phyloP scores from a whole-genome alignment of 2,797 vertebrate species.

The Phrynocephalus forsythii region DNA sequence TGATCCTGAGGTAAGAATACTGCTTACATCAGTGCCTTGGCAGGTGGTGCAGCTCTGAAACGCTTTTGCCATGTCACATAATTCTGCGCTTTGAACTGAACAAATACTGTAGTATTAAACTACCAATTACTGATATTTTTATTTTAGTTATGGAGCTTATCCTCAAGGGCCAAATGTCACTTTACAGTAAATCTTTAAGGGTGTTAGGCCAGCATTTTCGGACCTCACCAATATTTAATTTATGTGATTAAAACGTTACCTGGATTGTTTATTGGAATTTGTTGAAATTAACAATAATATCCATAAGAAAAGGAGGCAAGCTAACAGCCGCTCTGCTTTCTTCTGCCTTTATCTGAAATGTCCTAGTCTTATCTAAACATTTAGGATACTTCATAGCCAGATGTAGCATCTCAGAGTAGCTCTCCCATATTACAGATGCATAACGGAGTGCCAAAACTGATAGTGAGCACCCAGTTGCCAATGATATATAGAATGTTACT shows the following conservation, averaged over 20 bases:
- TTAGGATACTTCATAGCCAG: too few species aligned
- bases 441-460: neutral
- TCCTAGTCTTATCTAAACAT: neutral
- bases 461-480: neutral
- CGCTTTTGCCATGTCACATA: neutral
- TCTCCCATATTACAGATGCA: neutral
- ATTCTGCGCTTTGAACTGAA: neutral
- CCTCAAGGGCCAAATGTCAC: neutral
- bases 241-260: neutral
- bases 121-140: neutral
- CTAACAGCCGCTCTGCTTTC: neutral
- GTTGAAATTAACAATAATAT: neutral
- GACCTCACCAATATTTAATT: neutral
- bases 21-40: conserved; percentile 6
- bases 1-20: conserved; percentile 89
- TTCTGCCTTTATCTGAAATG: neutral
- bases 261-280: neutral
- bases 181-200: neutral
- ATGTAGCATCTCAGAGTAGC: neutral
- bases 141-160: neutral
- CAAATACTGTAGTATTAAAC: neutral
- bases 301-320: neutral
- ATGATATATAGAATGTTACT: neutral
- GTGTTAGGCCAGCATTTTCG: neutral
- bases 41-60: accelerated